Evolutionary conservation across 2,113 vertebrate genomes (phyloP).

Genomic region (Climacteris rufus): DNA sequence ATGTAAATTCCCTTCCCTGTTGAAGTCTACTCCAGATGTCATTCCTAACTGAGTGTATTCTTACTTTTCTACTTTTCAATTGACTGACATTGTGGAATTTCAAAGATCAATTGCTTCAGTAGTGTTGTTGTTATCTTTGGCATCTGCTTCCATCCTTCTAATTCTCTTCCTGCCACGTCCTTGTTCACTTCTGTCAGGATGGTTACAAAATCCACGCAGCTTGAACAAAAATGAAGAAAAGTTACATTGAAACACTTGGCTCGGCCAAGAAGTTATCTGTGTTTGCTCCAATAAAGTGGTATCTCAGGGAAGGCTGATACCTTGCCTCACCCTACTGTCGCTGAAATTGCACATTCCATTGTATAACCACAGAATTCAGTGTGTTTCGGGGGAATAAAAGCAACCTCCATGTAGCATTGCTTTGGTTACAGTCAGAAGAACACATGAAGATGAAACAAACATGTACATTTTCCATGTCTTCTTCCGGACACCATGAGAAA

Average conservation of each 20-base stretch:
- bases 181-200: conserved; percentile 58
- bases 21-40: not conserved
- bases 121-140: conserved; percentile 49
- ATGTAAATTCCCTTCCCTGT: not conserved
- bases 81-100: not conserved
- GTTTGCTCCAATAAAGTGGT: not conserved
- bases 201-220: not conserved
- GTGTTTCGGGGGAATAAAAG: not conserved
- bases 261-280: not conserved
- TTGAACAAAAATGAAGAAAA: conserved; percentile 5
- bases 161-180: not conserved
- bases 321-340: not conserved
- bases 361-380: not conserved
- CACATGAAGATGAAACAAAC: not conserved
- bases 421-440: not conserved
- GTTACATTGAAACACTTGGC: not conserved
- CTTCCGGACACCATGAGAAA: not conserved
- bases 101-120: conserved; percentile 19
- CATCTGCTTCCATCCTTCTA: conserved; percentile 22
- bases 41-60: not conserved
- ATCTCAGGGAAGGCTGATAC: not conserved
- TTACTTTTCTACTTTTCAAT: not conserved
- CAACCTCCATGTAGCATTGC: not conserved
- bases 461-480: not conserved
- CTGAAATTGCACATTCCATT: not conserved